These are phyloP conservation scores for Hypothenemus hampei DNA, from an alignment of 1,140 invertebrate species.

Conservation along the genomic window DNA sequence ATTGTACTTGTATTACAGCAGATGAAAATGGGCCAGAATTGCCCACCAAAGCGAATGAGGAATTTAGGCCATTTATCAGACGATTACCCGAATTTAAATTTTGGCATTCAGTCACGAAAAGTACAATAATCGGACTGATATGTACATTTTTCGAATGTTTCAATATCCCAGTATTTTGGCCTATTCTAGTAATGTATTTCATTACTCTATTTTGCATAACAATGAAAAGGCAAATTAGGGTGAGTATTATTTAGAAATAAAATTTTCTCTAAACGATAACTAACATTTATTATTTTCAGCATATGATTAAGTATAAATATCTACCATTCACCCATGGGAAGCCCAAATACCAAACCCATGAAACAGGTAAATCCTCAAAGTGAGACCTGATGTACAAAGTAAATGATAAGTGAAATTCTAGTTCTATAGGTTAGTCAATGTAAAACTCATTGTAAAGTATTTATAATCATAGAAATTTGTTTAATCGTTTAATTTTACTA, in stretches of 20 bases:
- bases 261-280: conserved; percentile 21
- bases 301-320: conserved; percentile 99
- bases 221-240: conserved; percentile 99
- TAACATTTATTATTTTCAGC: conserved; percentile 62
- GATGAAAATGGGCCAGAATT: conserved; percentile 84
- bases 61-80: conserved; percentile 97
- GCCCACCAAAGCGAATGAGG: conserved; percentile 91
- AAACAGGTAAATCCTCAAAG: conserved; percentile 48
- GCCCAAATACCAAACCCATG: conserved; percentile 77
- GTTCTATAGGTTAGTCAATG: conserved; percentile 9
- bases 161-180: conserved; percentile 99
- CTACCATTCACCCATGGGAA: conserved; percentile 98
- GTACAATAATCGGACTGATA: conserved; percentile 83
- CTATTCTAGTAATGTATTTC: conserved; percentile 99
- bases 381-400: conserved; percentile 24
- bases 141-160: conserved; percentile 98
- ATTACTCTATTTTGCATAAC: conserved; percentile 97
- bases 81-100: conserved; percentile 99
- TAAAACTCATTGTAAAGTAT: too few relatives aligned
- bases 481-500: too few relatives aligned
- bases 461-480: too few relatives aligned
- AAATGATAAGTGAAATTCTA: conserved; percentile 13
- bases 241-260: conserved; percentile 48
- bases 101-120: conserved; percentile 96
- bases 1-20: conserved; percentile 41